Percentiles rank a stretch among this genome's conserved stretches.
Conservation (phyloP, 2,797 vertebrate species). For the Tragopan temminckii region DNA sequence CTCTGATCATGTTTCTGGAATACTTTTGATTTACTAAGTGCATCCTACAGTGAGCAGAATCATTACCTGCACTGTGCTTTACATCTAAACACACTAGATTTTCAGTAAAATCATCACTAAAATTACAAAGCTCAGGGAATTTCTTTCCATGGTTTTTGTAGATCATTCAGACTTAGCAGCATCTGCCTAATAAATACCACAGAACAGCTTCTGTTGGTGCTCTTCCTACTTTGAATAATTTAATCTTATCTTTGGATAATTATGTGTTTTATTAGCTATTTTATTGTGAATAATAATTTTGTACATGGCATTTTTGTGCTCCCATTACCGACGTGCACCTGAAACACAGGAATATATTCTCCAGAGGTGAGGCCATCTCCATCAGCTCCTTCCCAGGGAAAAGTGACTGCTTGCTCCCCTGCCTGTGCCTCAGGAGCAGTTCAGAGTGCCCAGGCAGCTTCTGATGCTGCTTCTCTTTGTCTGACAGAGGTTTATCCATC, state of each 20-base stretch:
- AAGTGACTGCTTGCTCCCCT: neutral
- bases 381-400: neutral
- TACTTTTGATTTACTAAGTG: neutral
- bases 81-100: neutral
- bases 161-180: neutral
- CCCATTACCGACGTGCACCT: neutral
- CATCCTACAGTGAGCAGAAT: neutral
- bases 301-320: neutral
- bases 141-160: neutral
- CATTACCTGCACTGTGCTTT: neutral
- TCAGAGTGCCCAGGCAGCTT: neutral
- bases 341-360: neutral
- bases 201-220: neutral
- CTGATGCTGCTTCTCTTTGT: neutral
- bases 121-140: neutral
- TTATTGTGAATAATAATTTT: neutral
- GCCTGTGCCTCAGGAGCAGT: neutral
- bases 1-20: neutral
- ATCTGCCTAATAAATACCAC: neutral
- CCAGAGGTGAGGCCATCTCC: neutral
- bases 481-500: constrained; percentile 10
- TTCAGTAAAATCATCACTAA: neutral
- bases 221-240: neutral
- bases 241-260: neutral
- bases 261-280: neutral